Base-by-base conservation (phyloP, 2,113 vertebrate species). In the Hemiscyllium ocellatum region DNA sequence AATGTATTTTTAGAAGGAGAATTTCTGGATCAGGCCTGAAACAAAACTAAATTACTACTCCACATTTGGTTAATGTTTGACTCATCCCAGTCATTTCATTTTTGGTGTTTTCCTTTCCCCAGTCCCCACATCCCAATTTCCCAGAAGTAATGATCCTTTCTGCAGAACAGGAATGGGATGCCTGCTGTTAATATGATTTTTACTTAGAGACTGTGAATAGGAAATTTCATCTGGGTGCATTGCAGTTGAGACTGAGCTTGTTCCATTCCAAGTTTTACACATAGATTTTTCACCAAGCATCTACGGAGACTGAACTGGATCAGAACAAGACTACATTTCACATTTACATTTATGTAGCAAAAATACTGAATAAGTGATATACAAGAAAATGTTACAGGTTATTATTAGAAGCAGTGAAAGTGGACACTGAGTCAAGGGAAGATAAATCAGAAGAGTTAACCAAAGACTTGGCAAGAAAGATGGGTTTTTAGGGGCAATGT, bases 261-360 rank as follows among this genome's bases (percentile, higher is more conserved):
- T 87, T 50, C 52, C 85, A 93, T 93, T 22, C 17, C 22, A 93
- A 22, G 22, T 66, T 17, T 91, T 5, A 6, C 56, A n/a, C 61
- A 68, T 93, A 19, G 61, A 66, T 66, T 37, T 93, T 93, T 33
- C 89, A 66, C 17, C 15, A 93, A n/a, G 87, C 87, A 65, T n/a
- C 52, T 91, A 56, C 17, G 33, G n/a, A 66, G 61, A 37, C 26
- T 4, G 17, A 68, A 66, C 89, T 66, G 89, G 89, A 93, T 66
- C 89, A 93, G 15, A 50, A 24, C 6, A 33, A 90, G 29, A 66
- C 65, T 15, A 91, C 19, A n/a, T 66, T 12, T n/a, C 37, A 33
- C n/a, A n/a, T 33, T 93, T 93, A 20, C 37, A 93, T 93, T 93
- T 93, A 93, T 93, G 20, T 93, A 66, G 89, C 17, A 83, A 19